Base-by-base conservation (phyloP, 2,797 vertebrate species). In the Myotis vivesi region DNA sequence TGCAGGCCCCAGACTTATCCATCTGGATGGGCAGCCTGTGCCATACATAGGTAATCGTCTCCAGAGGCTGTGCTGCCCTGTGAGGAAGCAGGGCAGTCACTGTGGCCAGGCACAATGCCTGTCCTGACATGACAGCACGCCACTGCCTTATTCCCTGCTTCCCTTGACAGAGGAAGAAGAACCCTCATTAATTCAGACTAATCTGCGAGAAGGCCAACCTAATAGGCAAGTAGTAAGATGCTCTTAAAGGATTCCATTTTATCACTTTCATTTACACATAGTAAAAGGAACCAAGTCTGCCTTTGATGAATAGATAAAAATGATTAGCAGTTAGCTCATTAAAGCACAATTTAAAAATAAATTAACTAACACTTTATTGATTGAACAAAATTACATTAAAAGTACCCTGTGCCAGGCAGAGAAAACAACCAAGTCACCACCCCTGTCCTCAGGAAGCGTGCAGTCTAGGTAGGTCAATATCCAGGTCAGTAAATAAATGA, bases 221-320 rank as follows among this genome's bases (percentile, higher is more conserved):
- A 94, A 94, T 53, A 96, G 94, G 87, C 69, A 93, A 93, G 92
- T 36, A 79, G 77, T 88, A 87, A 96, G 95, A 95, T 86, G 85
- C 92, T 97, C 89, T 96, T 96, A 97, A 97, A 96, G 93, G 90
- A 96, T 97, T 97, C 90, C 94, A 91, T 97, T 97, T 97, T 93
- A 97, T 97, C 94, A 96, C 96, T 96, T 96, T 94, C 96, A 96
- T 93, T 97, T 97, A 91, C 53, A 96, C 73, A 41, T 46, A 92
- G 96, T 94, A 90, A 96, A 97, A 96, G 85, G 92, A 96, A 94
- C 95, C 93, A 93, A 97, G 96, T 95, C 93, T 49, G 84, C 82
- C 96, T 97, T 96, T 95, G 97, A 97, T 97, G 94, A 95, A 94
- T 84, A 97, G 96, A 97, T 97, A 95, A 97, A 97, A 96, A 96